phyloP scores from a whole-genome alignment of 2,113 vertebrate species.

The Numida meleagris region DNA sequence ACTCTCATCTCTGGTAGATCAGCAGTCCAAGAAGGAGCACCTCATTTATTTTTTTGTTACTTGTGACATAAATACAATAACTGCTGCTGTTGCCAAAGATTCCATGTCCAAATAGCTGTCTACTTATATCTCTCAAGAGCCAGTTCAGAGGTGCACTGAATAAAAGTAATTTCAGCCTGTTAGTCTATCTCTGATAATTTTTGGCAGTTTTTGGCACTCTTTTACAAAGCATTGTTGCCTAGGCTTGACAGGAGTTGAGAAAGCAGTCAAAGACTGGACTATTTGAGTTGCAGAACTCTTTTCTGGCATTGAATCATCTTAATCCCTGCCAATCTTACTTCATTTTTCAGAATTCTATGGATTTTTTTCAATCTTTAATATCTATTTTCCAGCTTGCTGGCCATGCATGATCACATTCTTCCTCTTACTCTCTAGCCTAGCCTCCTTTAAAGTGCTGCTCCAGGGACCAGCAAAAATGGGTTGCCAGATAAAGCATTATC shows the following conservation, averaged over 20 bases:
- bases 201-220: constrained; percentile 2
- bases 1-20: neutral
- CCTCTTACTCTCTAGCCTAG: neutral
- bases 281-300: neutral
- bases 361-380: neutral
- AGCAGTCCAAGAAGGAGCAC: neutral
- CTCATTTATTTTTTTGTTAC: neutral
- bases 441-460: neutral
- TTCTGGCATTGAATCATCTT: neutral
- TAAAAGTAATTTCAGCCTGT: neutral
- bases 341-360: neutral
- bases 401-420: neutral
- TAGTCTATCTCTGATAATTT: constrained; percentile 1
- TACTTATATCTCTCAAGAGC: neutral
- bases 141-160: neutral
- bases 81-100: neutral
- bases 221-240: neutral
- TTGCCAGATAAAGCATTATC: constrained; percentile 1
- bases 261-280: neutral
- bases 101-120: neutral
- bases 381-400: neutral
- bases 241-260: neutral
- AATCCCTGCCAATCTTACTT: constrained; percentile 8
- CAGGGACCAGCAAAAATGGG: neutral
- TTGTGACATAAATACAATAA: neutral